Evolutionary conservation across 2,113 vertebrate genomes (phyloP), one percentile per base, ranked within the genome.

Genomic region (Pseudorectes ferrugineus): DNA sequence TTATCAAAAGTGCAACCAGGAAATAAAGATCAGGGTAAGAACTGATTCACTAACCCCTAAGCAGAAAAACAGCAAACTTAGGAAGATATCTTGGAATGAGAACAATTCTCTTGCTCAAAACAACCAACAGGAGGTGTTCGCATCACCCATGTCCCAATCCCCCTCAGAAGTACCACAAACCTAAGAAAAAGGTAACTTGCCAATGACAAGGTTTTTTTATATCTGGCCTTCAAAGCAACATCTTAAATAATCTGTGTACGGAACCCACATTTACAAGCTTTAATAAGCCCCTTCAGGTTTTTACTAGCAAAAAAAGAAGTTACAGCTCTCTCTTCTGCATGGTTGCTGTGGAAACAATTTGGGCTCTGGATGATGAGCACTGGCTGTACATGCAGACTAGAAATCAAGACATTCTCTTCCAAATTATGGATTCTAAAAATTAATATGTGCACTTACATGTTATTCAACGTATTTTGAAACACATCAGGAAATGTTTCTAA

Each of bases 331-430:
- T 88, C 80, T 96, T 93, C 82, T 94, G 85, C 49, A 77, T 35
- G 46, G 98, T 98, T 98, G 95, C 96, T 97, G 96, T 96, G 97
- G 98, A 98, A 98, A 98, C 97, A 65, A 29, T 89, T 81, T 93
- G 78, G 86, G 55, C 88, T 91, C 76, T 54, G 71, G 78, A 79
- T 95, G 93, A 93, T 68, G 63, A 97, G 68, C 88, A 94, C 49
- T 88, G 54, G 82, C 67, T 97, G 33, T 55, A 94, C 43, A 78
- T 6, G n/a, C 67, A 94, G 87, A 92, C 81, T 61, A 93, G 80
- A 96, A 94, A 95, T 88, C 45, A 87, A 85, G 76, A 89, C 10
- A 5, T 57, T 86, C 28, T 68, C 79, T 92, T 90, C 54, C 87
- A 89, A 91, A 95, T 48, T 9, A 94, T 36, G 7, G 38, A 49